Evolutionary conservation across 2,888 invertebrate genomes (phyloP), one percentile per base, ranked within the genome.

Genomic region (Pantelozetes paolii): DNA sequence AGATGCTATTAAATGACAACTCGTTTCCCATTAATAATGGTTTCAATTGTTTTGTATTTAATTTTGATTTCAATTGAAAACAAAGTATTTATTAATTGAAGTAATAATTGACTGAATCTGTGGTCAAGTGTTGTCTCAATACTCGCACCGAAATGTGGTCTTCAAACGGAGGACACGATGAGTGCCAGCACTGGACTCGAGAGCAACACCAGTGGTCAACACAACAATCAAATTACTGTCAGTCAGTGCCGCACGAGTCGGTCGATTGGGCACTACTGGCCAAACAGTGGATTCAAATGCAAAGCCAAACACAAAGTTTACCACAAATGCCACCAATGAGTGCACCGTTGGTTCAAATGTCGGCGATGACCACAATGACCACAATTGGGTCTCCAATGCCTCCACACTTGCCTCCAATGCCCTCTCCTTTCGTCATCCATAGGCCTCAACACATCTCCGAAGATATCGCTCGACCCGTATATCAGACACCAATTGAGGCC

Each of bases 261-360:
- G 95, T 96, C 75, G 96, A 97, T 83, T 97, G 97, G 96, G 96
- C 95, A 15, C 89, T 92, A 40, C 85, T 97, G 80, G 96, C 96
- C 32, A 94, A 96, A 81, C 95, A 96, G 87, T 96, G 97, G 96
- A 96, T 97, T 79, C 91, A 91, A 82, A 94, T 94, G 93, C 92
- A 94, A 81, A 91, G 91, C 9, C 32, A 36, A 5, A 57, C 62
- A 15, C 70, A 45, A 20, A 32, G 20, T 5, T 20, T 20, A 36
- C 67, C 18, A 23, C 20, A 32, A 8, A 13, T 40, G 67, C 40
- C 67, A n/a, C 20, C 40, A 67, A 67, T 67, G 5, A 2, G 23
- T 36, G 36, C 36, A 36, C 36, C 36, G 6, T 8, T 36, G 36
- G 36, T 9, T 36, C 9, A 5, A 5, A 36, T 36, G 36, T 36